Conservation (phyloP, 2,797 vertebrate genomes). For the Tachyglossus aculeatus region DNA sequence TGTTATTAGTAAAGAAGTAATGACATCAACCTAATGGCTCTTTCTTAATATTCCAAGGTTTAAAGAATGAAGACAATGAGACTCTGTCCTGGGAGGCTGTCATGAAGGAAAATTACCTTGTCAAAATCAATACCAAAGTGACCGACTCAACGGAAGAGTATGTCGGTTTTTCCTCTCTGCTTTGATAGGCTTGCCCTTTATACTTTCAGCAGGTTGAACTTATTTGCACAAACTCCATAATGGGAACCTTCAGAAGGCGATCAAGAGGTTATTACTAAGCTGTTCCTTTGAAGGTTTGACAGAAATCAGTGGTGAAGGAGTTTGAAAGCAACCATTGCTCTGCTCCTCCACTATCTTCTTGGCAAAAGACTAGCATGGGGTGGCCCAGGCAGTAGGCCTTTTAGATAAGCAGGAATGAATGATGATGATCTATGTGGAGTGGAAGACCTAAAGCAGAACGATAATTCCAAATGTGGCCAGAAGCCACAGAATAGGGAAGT, state of each 20-base stretch:
- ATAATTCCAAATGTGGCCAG: too few relatives aligned
- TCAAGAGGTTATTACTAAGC: neutral
- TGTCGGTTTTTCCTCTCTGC: neutral
- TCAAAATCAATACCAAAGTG: slow-evolving; percentile 76
- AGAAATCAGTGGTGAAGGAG: too few relatives aligned
- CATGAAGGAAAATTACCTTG: slow-evolving; percentile 83
- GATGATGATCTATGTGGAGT: too few relatives aligned
- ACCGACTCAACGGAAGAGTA: slow-evolving; percentile 75
- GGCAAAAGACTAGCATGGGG: too few relatives aligned
- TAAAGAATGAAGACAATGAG: slow-evolving; percentile 77
- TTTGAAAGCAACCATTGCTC: too few relatives aligned
- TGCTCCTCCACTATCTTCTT: too few relatives aligned
- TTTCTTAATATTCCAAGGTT: slow-evolving; percentile 68
- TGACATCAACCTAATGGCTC: neutral
- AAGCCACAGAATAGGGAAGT: too few relatives aligned
- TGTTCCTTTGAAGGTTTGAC: too few relatives aligned
- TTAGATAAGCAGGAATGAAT: too few relatives aligned
- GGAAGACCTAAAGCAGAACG: too few relatives aligned
- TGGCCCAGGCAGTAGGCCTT: too few relatives aligned
- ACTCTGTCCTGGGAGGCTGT: slow-evolving; percentile 81
- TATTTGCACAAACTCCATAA: neutral
- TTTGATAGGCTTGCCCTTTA: neutral
- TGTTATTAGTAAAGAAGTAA: too few relatives aligned
- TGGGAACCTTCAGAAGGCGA: neutral
- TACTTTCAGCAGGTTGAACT: fast-evolving